Evolutionary conservation across 2,113 vertebrate species (phyloP).

Genomic region (Oncorhynchus gorbuscha): DNA sequence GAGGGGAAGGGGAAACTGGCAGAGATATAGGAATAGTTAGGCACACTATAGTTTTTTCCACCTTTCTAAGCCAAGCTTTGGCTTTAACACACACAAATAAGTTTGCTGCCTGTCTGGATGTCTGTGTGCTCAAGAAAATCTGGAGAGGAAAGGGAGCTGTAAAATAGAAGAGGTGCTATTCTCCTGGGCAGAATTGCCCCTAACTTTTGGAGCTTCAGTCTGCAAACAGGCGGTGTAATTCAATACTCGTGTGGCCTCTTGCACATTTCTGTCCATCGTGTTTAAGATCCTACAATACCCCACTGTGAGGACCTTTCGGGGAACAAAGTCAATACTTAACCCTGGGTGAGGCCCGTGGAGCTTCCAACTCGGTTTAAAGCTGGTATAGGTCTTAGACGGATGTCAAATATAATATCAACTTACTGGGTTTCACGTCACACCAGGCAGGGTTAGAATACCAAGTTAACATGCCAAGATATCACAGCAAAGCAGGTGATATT

Average conservation of each 20-base stretch:
- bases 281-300: neutral
- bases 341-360: too few species aligned
- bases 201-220: neutral
- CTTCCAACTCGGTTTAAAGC: too few species aligned
- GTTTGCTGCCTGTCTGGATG: neutral
- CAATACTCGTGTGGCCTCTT: neutral
- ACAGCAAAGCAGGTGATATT: too few species aligned
- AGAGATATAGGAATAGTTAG: neutral
- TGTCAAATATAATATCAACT: too few species aligned
- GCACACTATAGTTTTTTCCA: neutral
- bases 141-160: neutral
- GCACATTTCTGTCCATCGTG: neutral
- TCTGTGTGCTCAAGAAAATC: neutral
- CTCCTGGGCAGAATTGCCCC: neutral
- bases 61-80: neutral
- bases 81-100: neutral
- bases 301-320: neutral
- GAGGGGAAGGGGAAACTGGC: neutral
- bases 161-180: neutral
- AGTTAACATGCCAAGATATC: too few species aligned
- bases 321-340: neutral
- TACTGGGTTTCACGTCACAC: too few species aligned
- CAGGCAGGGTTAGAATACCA: too few species aligned
- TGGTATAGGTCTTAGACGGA: too few species aligned
- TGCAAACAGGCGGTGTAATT: neutral